Base-by-base conservation (phyloP, 2,888 invertebrate species). In the Pandemis heparana region DNA sequence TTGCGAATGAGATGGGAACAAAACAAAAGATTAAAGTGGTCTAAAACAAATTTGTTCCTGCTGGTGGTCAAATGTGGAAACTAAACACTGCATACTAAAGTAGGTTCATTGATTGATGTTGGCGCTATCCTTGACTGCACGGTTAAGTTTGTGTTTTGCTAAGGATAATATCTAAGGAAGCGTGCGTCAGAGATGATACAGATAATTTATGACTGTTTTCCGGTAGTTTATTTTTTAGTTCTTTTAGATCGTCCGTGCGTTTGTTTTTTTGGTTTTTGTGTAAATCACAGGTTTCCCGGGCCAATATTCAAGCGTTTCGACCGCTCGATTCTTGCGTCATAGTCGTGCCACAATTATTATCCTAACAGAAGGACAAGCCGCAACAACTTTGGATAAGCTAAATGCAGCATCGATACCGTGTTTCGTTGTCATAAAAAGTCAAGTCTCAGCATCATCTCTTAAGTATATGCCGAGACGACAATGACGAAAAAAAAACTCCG, bases 171-270 rank as follows among this genome's bases (percentile, higher is more conserved):
- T 46, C n/a, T 60, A 41, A 39, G 60, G 48, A 61, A 46, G 41
- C 48, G 46, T 53, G 67, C 8, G 56, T 23, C 48, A 59, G 51
- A 23, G 65, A 60, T 41, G 65, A 38, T 62, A 46, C 43, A 72
- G 72, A 72, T 72, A 10, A 56, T 41, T 18, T 56, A 23, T 1
- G 48, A 23, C 5, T 60, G 16, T 51, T 60, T 60, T 71, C 71
- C 71, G 71, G 65, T 64, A 14, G 18, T 16, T 65, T 73, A 77
- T 80, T 79, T 9, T 7, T 46, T 18, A 9, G 5, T 12, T 41
- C 6, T 43, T 43, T 41, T 63, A 12, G 43, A 2, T 12, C 12
- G 43, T 12, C 43, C n/a, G 5, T 48, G n/a, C n/a, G n/a, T n/a
- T 48, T 48, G 48, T 18, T 5, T 16, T 14, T 48, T 14, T 14